Evolutionary conservation across 2,797 vertebrate genomes (phyloP).

Genomic region (Onychomys leucogaster): DNA sequence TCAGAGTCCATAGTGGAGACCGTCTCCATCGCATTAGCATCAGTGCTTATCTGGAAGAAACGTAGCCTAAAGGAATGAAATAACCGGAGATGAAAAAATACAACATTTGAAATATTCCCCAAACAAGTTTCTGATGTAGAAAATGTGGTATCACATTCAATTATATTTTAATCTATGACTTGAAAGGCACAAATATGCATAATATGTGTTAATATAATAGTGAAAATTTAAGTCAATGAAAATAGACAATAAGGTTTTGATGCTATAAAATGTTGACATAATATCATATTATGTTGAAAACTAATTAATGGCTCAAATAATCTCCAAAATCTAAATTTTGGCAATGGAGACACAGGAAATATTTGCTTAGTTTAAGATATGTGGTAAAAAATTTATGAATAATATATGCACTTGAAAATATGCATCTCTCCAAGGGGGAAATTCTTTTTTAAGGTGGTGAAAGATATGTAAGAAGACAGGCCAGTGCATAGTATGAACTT

Average conservation of each 20-base stretch:
- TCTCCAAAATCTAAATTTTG: not conserved
- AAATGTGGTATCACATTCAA: not conserved
- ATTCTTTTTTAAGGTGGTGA: not conserved
- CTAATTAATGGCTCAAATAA: not conserved
- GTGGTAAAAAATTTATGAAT: not conserved
- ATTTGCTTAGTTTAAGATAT: not conserved
- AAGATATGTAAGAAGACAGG: not conserved
- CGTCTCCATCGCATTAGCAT: not conserved
- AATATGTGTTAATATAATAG: not conserved
- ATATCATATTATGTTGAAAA: not conserved
- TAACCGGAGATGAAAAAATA: not conserved
- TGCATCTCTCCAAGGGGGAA: not conserved
- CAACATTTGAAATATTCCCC: not conserved
- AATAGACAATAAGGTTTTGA: not conserved
- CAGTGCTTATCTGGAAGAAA: not conserved
- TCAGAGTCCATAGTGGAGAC: not conserved
- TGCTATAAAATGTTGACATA: not conserved
- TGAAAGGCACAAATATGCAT: not conserved
- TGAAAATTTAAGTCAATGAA: not conserved
- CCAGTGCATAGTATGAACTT: not conserved
- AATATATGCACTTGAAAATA: not conserved
- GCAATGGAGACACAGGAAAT: not conserved
- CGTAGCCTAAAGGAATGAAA: not conserved
- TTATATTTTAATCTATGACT: not conserved
- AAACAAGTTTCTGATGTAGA: not conserved